A percentile compares a stretch with the other conserved stretches of the same genome.
phyloP scores from a whole-genome alignment of 2,797 vertebrate genomes.

The Cirrhinus mrigala region DNA sequence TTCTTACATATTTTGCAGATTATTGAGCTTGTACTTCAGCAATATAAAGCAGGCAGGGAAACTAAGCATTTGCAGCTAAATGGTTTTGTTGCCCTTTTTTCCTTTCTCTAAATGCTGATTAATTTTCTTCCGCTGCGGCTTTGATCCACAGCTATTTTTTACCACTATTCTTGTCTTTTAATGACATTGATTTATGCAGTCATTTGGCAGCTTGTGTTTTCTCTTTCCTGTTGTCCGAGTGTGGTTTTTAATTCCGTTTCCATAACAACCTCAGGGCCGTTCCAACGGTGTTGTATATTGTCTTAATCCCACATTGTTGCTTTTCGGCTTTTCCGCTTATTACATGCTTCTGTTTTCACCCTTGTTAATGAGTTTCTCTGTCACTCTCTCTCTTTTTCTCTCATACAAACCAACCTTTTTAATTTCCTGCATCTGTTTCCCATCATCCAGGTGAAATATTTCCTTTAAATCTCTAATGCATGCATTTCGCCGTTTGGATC shows the following conservation, averaged over 20 bases:
- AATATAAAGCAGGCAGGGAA: neutral
- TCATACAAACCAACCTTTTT: neutral
- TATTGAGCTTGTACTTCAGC: slow-evolving; percentile 10
- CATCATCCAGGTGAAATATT: slow-evolving; percentile 21
- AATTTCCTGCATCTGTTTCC: slow-evolving; percentile 6
- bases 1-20: neutral
- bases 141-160: slow-evolving; percentile 32
- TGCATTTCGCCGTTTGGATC: neutral
- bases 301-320: slow-evolving; percentile 50
- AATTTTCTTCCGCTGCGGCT: slow-evolving; percentile 25
- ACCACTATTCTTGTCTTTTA: slow-evolving; percentile 42
- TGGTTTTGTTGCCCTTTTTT: slow-evolving; percentile 22
- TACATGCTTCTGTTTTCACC: slow-evolving; percentile 21
- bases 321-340: slow-evolving; percentile 43
- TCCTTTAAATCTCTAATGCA: slow-evolving; percentile 16
- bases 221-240: slow-evolving; percentile 37
- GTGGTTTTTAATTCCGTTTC: slow-evolving; percentile 55
- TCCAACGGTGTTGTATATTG: slow-evolving; percentile 29
- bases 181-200: slow-evolving; percentile 57
- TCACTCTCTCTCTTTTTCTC: neutral
- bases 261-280: slow-evolving; percentile 56
- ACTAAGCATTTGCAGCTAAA: slow-evolving; percentile 4
- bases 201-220: slow-evolving; percentile 45
- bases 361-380: neutral
- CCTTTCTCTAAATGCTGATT: slow-evolving; percentile 29